A percentile compares a stretch with the other conserved stretches of the same genome.
phyloP scores from a whole-genome alignment of 23 tunicate genomes.

The Aplidium turbinatum region DNA sequence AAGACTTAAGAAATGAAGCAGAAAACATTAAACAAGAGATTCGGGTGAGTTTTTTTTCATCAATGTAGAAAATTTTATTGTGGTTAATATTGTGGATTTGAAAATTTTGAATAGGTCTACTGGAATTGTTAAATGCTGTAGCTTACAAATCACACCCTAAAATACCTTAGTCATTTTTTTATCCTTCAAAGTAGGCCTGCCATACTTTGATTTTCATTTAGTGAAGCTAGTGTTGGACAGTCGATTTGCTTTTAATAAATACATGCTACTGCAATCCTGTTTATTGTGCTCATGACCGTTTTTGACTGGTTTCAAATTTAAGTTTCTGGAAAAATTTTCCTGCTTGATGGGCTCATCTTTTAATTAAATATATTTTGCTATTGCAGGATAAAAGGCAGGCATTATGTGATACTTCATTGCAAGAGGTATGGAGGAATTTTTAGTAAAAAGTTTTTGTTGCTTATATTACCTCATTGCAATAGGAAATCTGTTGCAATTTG shows the following conservation, averaged over 20 bases:
- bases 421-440: conserved; percentile 35
- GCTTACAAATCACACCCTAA: too few relatives aligned
- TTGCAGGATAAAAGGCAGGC: conserved; percentile 69
- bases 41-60: conserved; percentile 35
- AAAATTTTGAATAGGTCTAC: background rate
- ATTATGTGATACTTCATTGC: conserved; percentile 58
- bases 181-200: too few relatives aligned
- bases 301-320: too few relatives aligned
- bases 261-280: too few relatives aligned
- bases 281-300: too few relatives aligned
- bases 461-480: too few relatives aligned
- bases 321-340: background rate
- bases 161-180: too few relatives aligned
- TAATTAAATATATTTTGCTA: conserved; percentile 3
- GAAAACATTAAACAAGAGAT: conserved; percentile 80
- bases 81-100: background rate
- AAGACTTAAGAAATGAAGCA: conserved; percentile 74
- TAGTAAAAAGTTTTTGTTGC: background rate
- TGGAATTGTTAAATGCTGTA: too few relatives aligned
- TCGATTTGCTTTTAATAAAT: too few relatives aligned
- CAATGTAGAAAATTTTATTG: background rate
- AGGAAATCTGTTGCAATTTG: background rate
- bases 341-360: background rate
- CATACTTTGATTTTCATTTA: too few relatives aligned
- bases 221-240: too few relatives aligned